Conservation (phyloP, 2,113 vertebrate species). For the Crotalus helleri region DNA sequence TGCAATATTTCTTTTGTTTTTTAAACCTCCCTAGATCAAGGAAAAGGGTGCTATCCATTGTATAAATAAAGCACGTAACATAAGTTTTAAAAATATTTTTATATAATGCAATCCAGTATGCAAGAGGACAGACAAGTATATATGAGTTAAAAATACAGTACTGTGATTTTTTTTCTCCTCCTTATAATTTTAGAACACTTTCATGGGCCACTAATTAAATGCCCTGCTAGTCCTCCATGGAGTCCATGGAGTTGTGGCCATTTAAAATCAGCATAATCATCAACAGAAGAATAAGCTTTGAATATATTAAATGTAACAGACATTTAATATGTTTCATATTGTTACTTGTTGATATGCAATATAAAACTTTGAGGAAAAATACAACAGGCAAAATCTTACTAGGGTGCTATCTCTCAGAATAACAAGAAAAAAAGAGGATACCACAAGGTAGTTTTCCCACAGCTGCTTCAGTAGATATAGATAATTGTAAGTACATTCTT, state of each 20-base stretch:
- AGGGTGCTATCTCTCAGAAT: not conserved
- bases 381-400: not conserved
- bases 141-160: not conserved
- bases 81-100: not conserved
- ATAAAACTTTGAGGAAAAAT: not conserved
- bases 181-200: not conserved
- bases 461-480: not conserved
- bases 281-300: not conserved
- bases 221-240: not conserved
- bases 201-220: not conserved
- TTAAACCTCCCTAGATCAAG: not conserved
- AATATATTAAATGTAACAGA: not conserved
- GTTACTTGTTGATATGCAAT: not conserved
- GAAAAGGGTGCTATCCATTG: not conserved
- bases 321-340: not conserved
- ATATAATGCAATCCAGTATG: not conserved
- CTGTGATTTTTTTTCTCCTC: not conserved
- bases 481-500: not conserved
- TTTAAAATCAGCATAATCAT: not conserved
- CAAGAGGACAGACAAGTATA: not conserved
- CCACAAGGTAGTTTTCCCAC: not conserved
- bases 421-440: not conserved
- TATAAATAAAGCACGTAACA: not conserved
- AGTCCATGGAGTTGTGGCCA: not conserved
- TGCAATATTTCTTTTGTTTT: not conserved